These are phyloP conservation scores for Pangasius mekongensis DNA, from an alignment of 2,797 vertebrate genomes.

Conservation along the genomic window DNA sequence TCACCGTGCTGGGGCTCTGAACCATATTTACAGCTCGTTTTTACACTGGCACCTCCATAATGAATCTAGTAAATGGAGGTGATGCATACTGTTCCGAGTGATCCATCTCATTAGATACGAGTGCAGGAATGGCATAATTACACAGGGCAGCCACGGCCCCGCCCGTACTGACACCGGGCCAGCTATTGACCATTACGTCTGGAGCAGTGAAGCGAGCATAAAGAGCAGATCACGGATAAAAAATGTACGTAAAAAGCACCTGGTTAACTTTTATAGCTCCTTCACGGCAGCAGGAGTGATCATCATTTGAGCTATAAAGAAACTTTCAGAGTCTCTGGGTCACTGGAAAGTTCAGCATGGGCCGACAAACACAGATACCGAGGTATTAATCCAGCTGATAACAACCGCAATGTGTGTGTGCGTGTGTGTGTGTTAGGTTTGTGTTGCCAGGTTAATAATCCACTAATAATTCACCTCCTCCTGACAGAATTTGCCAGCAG, in stretches of 20 bases:
- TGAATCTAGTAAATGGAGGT: constrained; percentile 43
- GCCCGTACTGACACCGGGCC: constrained; percentile 11
- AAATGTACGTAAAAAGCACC: constrained; percentile 36
- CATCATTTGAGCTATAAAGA: constrained; percentile 25
- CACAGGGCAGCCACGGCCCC: neutral
- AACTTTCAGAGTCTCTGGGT: constrained; percentile 30
- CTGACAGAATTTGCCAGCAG: neutral
- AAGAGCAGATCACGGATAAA: constrained; percentile 21
- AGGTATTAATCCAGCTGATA: constrained; percentile 24
- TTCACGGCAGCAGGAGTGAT: neutral
- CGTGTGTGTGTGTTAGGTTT: neutral
- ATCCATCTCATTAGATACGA: constrained; percentile 36
- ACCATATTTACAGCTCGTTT: constrained; percentile 38
- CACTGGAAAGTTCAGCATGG: constrained; percentile 22
- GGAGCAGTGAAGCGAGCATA: constrained; percentile 28
- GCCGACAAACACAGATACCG: constrained; percentile 8
- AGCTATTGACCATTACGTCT: constrained; percentile 31
- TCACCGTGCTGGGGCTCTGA: constrained; percentile 22
- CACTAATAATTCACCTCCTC: neutral
- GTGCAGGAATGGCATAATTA: constrained; percentile 31
- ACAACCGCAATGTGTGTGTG: neutral
- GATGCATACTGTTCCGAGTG: constrained; percentile 26
- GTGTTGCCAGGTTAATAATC: neutral
- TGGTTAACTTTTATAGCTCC: constrained; percentile 39
- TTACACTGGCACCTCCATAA: constrained; percentile 23